Base-by-base conservation (phyloP, 1,140 invertebrate species). In the Drosophila funebris region DNA sequence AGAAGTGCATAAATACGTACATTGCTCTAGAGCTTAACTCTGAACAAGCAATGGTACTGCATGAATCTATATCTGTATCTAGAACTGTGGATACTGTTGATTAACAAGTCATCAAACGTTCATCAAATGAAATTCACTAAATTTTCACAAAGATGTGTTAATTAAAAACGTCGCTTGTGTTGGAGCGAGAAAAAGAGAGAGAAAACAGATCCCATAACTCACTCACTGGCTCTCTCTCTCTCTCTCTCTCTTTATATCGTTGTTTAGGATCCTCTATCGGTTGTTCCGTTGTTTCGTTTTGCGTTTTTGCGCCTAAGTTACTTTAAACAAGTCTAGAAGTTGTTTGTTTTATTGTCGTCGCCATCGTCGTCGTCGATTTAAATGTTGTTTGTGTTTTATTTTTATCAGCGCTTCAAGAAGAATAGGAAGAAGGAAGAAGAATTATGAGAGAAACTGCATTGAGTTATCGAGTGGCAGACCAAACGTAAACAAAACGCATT, bases 401-500 rank as follows among this genome's bases (percentile, higher is more conserved):
- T 64, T 71, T 71, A 71, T 71, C 68, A 71, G 61, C 29, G 52
- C 44, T 62, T 60, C n/a, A 43, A 43, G 13, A 48, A 43, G 14
- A 1, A 14, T 8, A 58, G 24, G 6, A 18, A 57, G 37, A 29
- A 9, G 37, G 11, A 24, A 11, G 44, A 13, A 48, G 22, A 48
- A 48, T 22, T 24, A 48, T 3, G 44, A 48, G 22, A 16, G 44
- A 48, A 58, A 58, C 41, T 48, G 62, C 62, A 54, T 53, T 63
- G 20, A 52, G 18, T 13, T 52, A 56, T 60, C 54, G 44, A 68
- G 27, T 60, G 58, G 39, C 48, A 64, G 68, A 36, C 68, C 16
- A 57, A 71, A 71, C 31, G 68, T 71, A 71, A 66, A 66, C 54
- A 54, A 44, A 75, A 72, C 60, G 53, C 68, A 71, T 54, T 50